Evolutionary conservation across 2,797 vertebrate species (phyloP).

Genomic region (Halcyon leucocephala): DNA sequence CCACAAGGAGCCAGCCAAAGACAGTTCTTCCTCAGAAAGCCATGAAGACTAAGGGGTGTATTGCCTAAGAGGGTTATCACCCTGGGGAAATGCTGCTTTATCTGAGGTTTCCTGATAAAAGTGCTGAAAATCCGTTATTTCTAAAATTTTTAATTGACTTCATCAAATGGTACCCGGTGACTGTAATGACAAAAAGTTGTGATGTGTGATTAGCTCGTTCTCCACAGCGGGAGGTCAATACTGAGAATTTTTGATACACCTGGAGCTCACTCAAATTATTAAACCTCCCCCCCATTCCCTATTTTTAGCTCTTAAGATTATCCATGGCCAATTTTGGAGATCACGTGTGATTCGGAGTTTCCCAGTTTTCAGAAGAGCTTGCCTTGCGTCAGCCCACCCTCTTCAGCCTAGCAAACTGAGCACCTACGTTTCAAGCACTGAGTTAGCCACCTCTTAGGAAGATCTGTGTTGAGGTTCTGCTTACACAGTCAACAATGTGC

Average conservation of each 20-base stretch:
- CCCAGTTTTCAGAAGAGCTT: background rate
- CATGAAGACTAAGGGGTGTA: background rate
- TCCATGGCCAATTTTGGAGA: background rate
- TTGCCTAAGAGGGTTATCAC: background rate
- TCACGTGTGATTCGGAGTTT: background rate
- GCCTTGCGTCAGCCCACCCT: background rate
- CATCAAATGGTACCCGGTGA: background rate
- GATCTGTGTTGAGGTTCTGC: background rate
- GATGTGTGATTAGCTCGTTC: background rate
- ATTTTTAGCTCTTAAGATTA: background rate
- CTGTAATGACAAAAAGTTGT: background rate
- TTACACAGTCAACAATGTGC: rapidly evolving
- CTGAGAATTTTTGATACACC: background rate
- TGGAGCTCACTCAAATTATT: background rate
- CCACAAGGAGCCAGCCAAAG: background rate
- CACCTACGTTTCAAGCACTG: rapidly evolving
- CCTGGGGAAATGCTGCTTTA: background rate
- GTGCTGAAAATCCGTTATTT: background rate
- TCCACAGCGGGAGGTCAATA: background rate
- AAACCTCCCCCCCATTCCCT: background rate
- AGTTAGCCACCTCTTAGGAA: background rate
- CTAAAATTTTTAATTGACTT: background rate
- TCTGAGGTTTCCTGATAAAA: background rate
- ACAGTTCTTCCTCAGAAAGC: background rate
- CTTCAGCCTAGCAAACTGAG: background rate